Percentiles rank a stretch among this genome's conserved stretches.
Evolutionary conservation across 2,888 invertebrate genomes (phyloP).

Genomic region (Diarsia dahlii): DNA sequence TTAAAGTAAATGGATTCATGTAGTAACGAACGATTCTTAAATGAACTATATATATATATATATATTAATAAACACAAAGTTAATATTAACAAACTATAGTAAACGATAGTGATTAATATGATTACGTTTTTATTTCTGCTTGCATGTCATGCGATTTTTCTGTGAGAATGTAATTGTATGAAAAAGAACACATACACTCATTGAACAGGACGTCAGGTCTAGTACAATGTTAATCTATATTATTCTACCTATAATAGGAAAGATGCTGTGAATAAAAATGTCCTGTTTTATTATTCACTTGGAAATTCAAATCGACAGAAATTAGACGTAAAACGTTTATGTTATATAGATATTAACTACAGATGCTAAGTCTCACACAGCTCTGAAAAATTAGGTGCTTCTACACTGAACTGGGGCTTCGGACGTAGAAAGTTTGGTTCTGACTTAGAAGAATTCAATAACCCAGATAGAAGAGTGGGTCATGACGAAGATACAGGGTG

Average conservation of each 20-base stretch:
- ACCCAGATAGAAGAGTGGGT: constrained; percentile 71
- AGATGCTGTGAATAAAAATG: constrained; percentile 81
- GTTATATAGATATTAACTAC: constrained; percentile 69
- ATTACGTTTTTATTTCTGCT: constrained; percentile 20
- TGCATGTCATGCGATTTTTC: constrained; percentile 55
- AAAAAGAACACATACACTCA: constrained; percentile 86
- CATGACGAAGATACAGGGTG: constrained; percentile 85
- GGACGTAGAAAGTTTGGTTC: constrained; percentile 54
- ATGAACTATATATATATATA: constrained; percentile 23
- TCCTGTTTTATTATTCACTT: constrained; percentile 81
- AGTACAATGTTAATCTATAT: constrained; percentile 65
- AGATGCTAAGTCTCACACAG: constrained; percentile 68
- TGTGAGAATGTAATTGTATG: constrained; percentile 50
- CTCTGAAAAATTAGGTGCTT: constrained; percentile 62
- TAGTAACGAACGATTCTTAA: constrained; percentile 48
- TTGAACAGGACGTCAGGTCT: constrained; percentile 56
- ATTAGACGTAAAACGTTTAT: constrained; percentile 49
- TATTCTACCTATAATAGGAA: constrained; percentile 65
- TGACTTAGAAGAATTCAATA: constrained; percentile 43
- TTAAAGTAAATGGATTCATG: background rate
- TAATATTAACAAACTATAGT: constrained; percentile 41
- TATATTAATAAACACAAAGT: constrained; percentile 33
- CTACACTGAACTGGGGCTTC: constrained; percentile 64
- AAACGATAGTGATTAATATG: constrained; percentile 26
- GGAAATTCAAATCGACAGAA: constrained; percentile 62